Evolutionary conservation across 2,888 invertebrate species (phyloP).

Genomic region (Carpatolechia fugitivella): DNA sequence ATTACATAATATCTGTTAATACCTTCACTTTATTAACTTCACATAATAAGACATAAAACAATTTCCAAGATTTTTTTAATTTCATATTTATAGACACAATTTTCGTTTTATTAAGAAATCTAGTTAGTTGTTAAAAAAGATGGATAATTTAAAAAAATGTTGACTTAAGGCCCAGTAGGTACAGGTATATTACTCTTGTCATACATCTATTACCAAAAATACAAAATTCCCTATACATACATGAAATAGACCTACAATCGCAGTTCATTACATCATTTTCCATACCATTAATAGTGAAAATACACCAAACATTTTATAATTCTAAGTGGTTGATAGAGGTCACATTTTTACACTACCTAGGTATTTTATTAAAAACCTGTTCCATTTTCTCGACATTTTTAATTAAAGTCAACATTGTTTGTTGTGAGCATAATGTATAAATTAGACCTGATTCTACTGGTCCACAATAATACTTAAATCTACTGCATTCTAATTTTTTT

Average conservation of each 20-base stretch:
- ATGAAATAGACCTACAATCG: slow-evolving; percentile 13
- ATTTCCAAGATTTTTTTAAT: slow-evolving; percentile 4
- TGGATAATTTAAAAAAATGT: slow-evolving; percentile 7
- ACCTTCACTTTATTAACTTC: too few species aligned
- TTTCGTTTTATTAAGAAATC: slow-evolving; percentile 13
- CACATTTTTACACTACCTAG: neutral
- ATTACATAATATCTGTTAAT: too few species aligned
- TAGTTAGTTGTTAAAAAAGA: slow-evolving; percentile 6
- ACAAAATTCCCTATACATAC: slow-evolving; percentile 37
- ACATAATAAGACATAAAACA: too few species aligned
- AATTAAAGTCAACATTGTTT: neutral
- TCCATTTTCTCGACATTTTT: neutral
- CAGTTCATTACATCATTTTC: slow-evolving; percentile 1
- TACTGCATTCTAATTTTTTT: slow-evolving; percentile 30
- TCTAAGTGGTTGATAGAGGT: slow-evolving; percentile 5
- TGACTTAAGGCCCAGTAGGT: slow-evolving; percentile 9
- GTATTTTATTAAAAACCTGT: neutral
- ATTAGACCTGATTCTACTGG: slow-evolving; percentile 60
- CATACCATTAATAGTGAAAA: neutral
- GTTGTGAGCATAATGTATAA: slow-evolving; percentile 34
- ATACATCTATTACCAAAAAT: slow-evolving; percentile 48
- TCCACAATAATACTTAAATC: slow-evolving; percentile 29
- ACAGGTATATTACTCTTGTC: slow-evolving; percentile 9
- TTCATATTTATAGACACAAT: slow-evolving; percentile 13
- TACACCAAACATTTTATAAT: slow-evolving; percentile 4